Percentiles rank a stretch among this genome's conserved stretches.
These are phyloP conservation scores for Thalassaphorura encarpata DNA, from an alignment of 1,140 invertebrate species.

Conservation along the genomic window DNA sequence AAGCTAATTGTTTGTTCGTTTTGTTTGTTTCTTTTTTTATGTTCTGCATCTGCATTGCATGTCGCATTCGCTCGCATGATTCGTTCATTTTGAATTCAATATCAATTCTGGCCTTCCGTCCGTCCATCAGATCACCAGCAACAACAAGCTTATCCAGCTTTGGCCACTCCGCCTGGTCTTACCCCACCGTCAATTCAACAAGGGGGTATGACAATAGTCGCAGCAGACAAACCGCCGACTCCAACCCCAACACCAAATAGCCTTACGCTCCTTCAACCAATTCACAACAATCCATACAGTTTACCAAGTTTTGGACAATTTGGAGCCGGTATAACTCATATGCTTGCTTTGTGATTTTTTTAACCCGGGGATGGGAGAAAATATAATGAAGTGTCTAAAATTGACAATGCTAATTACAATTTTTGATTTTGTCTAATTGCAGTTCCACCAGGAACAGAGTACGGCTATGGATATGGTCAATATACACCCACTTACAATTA, in stretches of 20 bases:
- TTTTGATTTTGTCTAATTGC: too few species aligned
- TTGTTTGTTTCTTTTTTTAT: conserved; percentile 9
- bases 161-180: conserved; percentile 7
- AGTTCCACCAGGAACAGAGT: conserved; percentile 10
- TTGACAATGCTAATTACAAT: too few species aligned
- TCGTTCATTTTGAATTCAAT: neutral
- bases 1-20: conserved; percentile 6
- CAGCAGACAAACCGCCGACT: conserved; percentile 1
- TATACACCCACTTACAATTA: conserved; percentile 20
- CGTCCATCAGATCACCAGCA: conserved; percentile 9
- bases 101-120: conserved; percentile 10
- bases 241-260: conserved; percentile 19
- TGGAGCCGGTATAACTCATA: conserved; percentile 14
- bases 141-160: conserved; percentile 1
- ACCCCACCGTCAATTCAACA: neutral
- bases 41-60: conserved; percentile 6
- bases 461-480: conserved; percentile 19
- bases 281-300: conserved; percentile 23
- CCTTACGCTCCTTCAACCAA: conserved; percentile 21
- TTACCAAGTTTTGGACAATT: conserved; percentile 29
- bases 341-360: too few species aligned
- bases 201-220: neutral
- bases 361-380: too few species aligned
- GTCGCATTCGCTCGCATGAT: neutral
- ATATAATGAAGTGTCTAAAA: too few species aligned